A percentile compares a stretch with the other conserved stretches of the same genome.
These are phyloP conservation scores for Mus caroli DNA, from an alignment of 2,797 vertebrate genomes.

Conservation along the genomic window DNA sequence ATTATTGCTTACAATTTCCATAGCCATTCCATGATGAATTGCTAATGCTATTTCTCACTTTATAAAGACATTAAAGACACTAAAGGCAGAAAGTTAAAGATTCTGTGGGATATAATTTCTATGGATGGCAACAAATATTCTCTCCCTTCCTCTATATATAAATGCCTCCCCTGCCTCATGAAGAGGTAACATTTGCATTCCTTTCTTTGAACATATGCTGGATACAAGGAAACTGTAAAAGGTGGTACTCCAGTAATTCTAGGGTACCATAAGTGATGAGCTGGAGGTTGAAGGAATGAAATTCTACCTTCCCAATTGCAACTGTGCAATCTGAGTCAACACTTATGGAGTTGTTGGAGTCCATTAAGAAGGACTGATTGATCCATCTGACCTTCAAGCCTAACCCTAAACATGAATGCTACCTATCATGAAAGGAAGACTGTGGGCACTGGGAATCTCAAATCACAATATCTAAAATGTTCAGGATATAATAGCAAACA, in stretches of 20 bases:
- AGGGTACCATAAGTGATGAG: background rate
- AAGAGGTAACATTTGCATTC: background rate
- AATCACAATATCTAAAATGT: constrained; percentile 13
- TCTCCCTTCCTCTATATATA: background rate
- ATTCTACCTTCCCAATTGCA: background rate
- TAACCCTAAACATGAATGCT: background rate
- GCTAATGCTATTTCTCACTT: constrained; percentile 19
- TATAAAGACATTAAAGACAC: constrained; percentile 46
- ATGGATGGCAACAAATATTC: background rate
- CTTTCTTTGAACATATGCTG: background rate
- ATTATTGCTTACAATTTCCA: constrained; percentile 23
- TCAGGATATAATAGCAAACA: background rate
- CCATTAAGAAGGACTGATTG: background rate
- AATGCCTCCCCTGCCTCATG: background rate
- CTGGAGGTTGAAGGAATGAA: background rate
- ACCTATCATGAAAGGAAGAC: background rate
- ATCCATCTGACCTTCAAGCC: background rate
- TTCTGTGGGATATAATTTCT: background rate
- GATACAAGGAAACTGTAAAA: background rate
- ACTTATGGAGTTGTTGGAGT: background rate
- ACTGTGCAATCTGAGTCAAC: background rate
- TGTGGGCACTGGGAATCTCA: background rate
- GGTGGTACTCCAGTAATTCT: background rate
- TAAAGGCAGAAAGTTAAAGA: background rate
- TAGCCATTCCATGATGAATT: constrained; percentile 22